Evolutionary conservation across 2,888 invertebrate species (phyloP).

Genomic region (Imbricaverruca yamaguchii): DNA sequence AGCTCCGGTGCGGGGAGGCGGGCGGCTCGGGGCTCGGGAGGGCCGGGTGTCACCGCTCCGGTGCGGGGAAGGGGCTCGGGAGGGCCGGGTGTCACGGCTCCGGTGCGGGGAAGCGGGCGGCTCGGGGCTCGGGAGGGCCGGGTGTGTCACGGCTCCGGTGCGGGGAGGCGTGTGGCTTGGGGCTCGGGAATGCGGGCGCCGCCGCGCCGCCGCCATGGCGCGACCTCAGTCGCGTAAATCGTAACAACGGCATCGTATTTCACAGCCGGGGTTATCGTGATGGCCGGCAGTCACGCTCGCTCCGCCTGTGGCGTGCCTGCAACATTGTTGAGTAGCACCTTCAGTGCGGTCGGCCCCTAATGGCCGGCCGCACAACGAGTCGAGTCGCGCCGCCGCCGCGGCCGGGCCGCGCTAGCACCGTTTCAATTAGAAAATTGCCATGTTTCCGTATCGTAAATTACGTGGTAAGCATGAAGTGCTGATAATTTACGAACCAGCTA

Average conservation of each 20-base stretch:
- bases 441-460: conserved; percentile 17
- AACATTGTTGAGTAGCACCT: conserved; percentile 12
- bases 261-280: not conserved
- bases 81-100: too few species aligned
- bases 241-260: conserved; percentile 6
- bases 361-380: not conserved
- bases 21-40: too few species aligned
- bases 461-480: conserved; percentile 20
- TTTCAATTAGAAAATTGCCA: conserved; percentile 19
- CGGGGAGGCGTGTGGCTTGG: too few species aligned
- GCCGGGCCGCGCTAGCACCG: not conserved
- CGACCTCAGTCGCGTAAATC: not conserved
- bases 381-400: not conserved
- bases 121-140: too few species aligned
- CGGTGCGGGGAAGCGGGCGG: too few species aligned
- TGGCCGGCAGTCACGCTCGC: not conserved
- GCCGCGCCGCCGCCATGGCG: not conserved
- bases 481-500: conserved; percentile 18
- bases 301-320: not conserved
- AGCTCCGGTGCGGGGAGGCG: too few species aligned
- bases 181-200: too few species aligned
- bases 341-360: not conserved
- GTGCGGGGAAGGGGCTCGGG: too few species aligned
- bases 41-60: too few species aligned
- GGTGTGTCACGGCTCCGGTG: too few species aligned